Evolutionary conservation across 1,140 invertebrate genomes (phyloP), one percentile per base, ranked within the genome.

Genomic region (Anadara kagoshimensis): DNA sequence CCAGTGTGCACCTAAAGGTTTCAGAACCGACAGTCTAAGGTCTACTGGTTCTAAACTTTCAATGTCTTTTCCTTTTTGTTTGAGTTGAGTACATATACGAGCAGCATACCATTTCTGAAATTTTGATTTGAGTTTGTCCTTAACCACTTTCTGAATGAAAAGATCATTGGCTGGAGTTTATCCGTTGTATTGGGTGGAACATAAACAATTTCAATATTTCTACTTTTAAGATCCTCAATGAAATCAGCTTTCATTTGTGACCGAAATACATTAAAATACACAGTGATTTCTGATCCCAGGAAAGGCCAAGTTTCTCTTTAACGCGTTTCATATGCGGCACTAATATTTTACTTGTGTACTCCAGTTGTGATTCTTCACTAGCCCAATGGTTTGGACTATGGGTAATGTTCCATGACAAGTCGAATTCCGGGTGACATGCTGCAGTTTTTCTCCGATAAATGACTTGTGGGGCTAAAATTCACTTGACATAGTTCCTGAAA

Each of bases 181-280:
- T 12, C 47, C 61, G 8, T 41, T 63, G 44, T 20, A 63, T 45
- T 63, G 44, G 20, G 43, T 41, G 8, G 61, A 44, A 1, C 44
- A 11, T 36, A 14, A 64, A 11, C 47, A 43, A 24, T 22, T 51
- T 7, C 36, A 18, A 16, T 47, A 29, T 24, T 59, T 47, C 5
- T 47, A 29, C 18, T 22, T 59, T 68, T 47, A n/a, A 68, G 18
- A 54, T 67, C 65, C 8, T 44, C 16, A 10, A 67, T 22, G 26
- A 68, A 68, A 18, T 58, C 44, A 16, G 26, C 44, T 12, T 41
- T 43, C 66, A 58, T 68, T n/a, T 68, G 66, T 24, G 66, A 54
- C n/a, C 56, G 5, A 18, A 68, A 58, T n/a, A 47, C 56, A 45
- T 58, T 22, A 49, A 68, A 68, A 47, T 53, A 36, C 29, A 45